phyloP scores from a whole-genome alignment of 2,113 vertebrate genomes.

The Gavialis gangeticus region DNA sequence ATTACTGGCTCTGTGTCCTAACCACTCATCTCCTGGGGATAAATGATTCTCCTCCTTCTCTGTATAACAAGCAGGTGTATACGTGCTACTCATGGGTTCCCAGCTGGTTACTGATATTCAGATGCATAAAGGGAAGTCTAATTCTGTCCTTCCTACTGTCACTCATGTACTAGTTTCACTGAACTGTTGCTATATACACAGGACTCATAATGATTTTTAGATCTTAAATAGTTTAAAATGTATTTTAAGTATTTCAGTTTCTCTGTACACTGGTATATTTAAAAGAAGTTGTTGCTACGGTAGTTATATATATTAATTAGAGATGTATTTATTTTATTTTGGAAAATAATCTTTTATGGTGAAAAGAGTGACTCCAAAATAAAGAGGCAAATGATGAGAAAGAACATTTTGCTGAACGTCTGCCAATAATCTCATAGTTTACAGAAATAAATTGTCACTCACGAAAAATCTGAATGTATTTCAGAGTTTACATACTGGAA shows the following conservation, averaged over 20 bases:
- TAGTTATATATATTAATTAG: background rate
- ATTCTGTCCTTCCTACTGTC: background rate
- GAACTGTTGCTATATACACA: background rate
- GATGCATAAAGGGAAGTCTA: no score
- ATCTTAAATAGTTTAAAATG: background rate
- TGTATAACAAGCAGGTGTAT: no score
- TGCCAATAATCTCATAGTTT: background rate
- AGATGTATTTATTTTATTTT: slow-evolving; percentile 8
- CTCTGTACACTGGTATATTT: background rate
- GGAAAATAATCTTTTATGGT: background rate
- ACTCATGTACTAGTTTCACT: background rate
- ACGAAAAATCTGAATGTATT: background rate
- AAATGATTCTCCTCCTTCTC: no score
- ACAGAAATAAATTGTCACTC: background rate
- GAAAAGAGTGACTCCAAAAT: background rate
- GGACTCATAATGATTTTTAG: background rate
- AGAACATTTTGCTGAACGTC: background rate
- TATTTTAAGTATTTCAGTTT: background rate
- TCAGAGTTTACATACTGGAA: background rate
- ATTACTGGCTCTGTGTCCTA: no score
- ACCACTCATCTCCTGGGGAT: no score
- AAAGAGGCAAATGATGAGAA: background rate
- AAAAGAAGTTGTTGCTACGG: background rate
- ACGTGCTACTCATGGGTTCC: no score
- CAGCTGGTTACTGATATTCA: no score